These are phyloP conservation scores for Bacillus rossius DNA, from an alignment of 1,140 invertebrate genomes.

Conservation along the genomic window DNA sequence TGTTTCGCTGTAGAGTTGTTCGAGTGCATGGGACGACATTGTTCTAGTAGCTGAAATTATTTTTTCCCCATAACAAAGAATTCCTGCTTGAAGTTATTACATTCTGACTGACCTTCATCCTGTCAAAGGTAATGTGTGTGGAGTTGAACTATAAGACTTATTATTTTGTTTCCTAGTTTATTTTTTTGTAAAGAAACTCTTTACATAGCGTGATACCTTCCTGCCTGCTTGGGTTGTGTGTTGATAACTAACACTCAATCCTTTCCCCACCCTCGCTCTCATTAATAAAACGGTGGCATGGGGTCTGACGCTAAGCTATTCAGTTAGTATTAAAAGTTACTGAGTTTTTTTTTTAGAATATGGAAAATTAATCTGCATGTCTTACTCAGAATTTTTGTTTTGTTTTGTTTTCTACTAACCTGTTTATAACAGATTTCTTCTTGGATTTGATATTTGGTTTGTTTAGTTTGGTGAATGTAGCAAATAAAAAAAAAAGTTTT, in stretches of 20 bases:
- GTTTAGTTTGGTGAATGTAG: background rate
- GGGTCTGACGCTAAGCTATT: conserved; percentile 1
- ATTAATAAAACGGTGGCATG: conserved; percentile 7
- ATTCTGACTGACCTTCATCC: too few relatives aligned
- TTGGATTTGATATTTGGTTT: conserved; percentile 1
- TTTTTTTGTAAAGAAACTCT: background rate
- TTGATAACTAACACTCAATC: conserved; percentile 17
- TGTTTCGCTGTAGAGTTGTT: too few relatives aligned
- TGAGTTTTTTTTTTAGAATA: background rate
- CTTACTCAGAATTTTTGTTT: background rate
- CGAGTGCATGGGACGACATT: too few relatives aligned
- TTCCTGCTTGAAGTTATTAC: background rate
- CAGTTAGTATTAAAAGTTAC: background rate
- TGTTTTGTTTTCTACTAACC: conserved; percentile 11
- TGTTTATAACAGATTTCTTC: conserved; percentile 5
- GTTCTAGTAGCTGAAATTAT: too few relatives aligned
- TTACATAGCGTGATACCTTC: conserved; percentile 6
- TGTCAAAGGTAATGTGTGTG: background rate
- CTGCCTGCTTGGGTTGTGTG: conserved; percentile 20
- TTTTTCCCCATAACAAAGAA: background rate
- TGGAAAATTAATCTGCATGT: conserved; percentile 4
- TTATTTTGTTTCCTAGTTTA: background rate
- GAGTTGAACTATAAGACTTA: background rate
- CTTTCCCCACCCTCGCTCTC: background rate
- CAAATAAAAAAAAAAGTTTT: background rate